Percentiles rank a stretch among this genome's conserved stretches.
phyloP scores from a whole-genome alignment of 2,113 vertebrate genomes.

The Hiodon alosoides region DNA sequence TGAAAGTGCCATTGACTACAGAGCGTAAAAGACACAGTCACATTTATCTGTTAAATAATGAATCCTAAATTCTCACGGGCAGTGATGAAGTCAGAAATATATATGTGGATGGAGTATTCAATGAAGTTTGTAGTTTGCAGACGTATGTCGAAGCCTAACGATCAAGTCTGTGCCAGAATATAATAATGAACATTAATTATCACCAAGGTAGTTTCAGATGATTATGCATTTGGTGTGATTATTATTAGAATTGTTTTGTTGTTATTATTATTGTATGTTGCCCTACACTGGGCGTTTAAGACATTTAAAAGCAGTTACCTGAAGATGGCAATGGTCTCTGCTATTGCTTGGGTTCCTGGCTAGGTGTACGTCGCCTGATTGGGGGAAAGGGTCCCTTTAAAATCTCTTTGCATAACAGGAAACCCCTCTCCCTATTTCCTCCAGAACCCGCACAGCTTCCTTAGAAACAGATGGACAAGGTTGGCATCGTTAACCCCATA shows the following conservation, averaged over 20 bases:
- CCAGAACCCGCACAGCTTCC: constrained; percentile 88
- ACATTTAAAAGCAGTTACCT: constrained; percentile 55
- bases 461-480: constrained; percentile 84
- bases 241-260: not conserved
- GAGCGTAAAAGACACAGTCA: no score
- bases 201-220: no score
- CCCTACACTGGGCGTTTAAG: constrained; percentile 32
- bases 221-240: not conserved
- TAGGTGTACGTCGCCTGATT: constrained; percentile 74
- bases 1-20: no score
- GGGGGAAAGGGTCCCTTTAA: constrained; percentile 82
- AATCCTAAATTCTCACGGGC: no score
- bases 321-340: constrained; percentile 50
- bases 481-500: constrained; percentile 75
- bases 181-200: no score
- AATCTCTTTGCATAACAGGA: constrained; percentile 96
- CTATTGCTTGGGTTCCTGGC: constrained; percentile 77
- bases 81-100: no score
- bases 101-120: no score
- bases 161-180: no score
- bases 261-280: constrained; percentile 29
- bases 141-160: no score
- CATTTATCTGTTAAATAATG: no score
- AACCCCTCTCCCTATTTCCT: constrained; percentile 91
- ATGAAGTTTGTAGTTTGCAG: no score